Percentiles rank a stretch among this genome's conserved stretches.
These are phyloP conservation scores for Leptinotarsa tumamoca DNA, from an alignment of 2,888 invertebrate species.

Conservation along the genomic window DNA sequence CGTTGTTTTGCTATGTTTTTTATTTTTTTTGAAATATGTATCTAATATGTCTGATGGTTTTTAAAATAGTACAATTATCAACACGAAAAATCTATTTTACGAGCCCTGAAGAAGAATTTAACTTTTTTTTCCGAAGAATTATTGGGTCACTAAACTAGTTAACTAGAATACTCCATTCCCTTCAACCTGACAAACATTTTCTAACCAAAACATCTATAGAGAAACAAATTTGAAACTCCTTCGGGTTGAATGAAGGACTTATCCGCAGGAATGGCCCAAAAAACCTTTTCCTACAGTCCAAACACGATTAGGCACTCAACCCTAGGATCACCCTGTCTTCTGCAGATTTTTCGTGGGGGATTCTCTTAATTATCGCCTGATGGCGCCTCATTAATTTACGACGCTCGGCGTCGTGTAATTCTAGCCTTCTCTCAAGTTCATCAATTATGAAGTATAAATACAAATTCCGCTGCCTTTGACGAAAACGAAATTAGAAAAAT, in stretches of 20 bases:
- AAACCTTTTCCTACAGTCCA: neutral
- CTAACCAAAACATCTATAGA: neutral
- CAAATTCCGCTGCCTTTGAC: conserved; percentile 26
- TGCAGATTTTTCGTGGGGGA: conserved; percentile 32
- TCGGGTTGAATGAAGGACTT: neutral
- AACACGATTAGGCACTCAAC: conserved; percentile 9
- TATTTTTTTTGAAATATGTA: too few species aligned
- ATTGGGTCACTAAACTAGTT: too few species aligned
- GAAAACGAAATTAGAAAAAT: conserved; percentile 25
- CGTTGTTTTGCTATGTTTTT: too few species aligned
- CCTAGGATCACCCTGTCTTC: conserved; percentile 16
- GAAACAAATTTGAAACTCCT: conserved; percentile 5
- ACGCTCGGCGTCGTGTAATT: conserved; percentile 29
- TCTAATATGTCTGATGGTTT: too few species aligned
- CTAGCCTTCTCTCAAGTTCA: conserved; percentile 28
- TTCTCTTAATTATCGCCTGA: conserved; percentile 37
- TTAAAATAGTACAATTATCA: too few species aligned
- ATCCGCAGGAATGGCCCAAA: neutral
- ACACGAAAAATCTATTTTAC: too few species aligned
- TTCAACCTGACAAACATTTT: too few species aligned
- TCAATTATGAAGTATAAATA: conserved; percentile 33
- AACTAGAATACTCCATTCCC: too few species aligned
- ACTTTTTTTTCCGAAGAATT: too few species aligned
- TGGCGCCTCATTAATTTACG: conserved; percentile 35
- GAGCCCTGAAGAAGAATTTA: too few species aligned